Evolutionary conservation across 64 coral and sea anemone species (phyloP), one percentile per base, ranked within the genome.

Genomic region (Actinia tenebrosa): DNA sequence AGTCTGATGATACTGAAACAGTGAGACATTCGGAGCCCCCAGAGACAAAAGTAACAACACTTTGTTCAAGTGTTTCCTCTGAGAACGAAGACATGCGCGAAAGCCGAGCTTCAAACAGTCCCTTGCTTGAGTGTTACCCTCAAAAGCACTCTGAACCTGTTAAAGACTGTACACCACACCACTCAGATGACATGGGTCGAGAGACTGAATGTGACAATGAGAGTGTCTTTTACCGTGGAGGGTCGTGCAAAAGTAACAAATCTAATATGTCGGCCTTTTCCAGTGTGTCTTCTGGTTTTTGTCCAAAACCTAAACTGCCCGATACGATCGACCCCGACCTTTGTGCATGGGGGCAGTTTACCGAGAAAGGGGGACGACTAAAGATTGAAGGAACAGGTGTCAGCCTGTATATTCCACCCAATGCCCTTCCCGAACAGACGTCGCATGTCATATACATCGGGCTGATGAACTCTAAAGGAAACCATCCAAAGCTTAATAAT

Each of bases 401-500:
- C 10, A 93, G 88, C 37, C 72, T 97, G 3, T 80, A 80, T 23
- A 80, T 97, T 1, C 94, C 94, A 0, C 47, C 91, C 7, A 78
- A 60, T 72, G 94, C 94, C 22, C 91, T 96, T 50, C 86, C 94
- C 25, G 54, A 90, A 56, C 87, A 88, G 27, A 56, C 22, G 17
- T 84, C 88, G 4, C 87, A 96, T 80, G 91, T 86, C 0, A 87
- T 96, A 62, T 96, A 85, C 53, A 90, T 96, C 25, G 94, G 87
- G 13, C 62, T 96, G 1, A 85, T 96, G 85, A 88, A 93, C 79
- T 79, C 86, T 75, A 71, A 88, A 43, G 89, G 86, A 63, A 87
- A 85, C 6, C 84, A 96, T 80, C 94, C 94, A 1, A 14, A 71
- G 64, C 60, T 96, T 9, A 71, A 7, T 10, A 55, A 25, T 71